These are phyloP conservation scores for Benthosema pterotum DNA, from an alignment of 2,797 vertebrate genomes.

Conservation along the genomic window DNA sequence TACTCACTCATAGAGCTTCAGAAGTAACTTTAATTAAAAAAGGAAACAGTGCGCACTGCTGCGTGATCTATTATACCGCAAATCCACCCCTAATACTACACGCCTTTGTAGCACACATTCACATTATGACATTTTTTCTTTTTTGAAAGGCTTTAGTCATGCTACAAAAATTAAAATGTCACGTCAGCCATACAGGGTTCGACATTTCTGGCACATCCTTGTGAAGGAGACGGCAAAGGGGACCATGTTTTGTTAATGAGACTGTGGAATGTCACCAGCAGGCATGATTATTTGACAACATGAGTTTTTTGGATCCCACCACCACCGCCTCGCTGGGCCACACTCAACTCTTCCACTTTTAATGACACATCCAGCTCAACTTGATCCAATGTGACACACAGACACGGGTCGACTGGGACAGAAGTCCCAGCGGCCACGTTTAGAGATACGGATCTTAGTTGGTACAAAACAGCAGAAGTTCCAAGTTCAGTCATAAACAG, in stretches of 20 bases:
- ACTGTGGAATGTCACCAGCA: not conserved
- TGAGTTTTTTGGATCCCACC: not conserved
- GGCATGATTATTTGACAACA: not conserved
- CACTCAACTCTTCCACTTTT: constrained; percentile 12
- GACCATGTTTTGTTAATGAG: not conserved
- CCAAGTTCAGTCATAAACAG: not conserved
- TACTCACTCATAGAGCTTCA: no score
- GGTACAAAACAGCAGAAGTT: not conserved
- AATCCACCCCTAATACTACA: no score
- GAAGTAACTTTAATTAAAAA: no score
- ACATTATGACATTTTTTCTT: not conserved
- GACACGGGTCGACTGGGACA: not conserved
- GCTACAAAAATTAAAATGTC: constrained; percentile 3
- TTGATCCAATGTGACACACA: not conserved
- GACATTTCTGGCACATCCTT: constrained; percentile 3
- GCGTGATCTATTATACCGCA: no score
- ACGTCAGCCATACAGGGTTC: not conserved
- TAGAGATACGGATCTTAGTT: not conserved
- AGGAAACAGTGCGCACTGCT: no score
- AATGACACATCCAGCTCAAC: not conserved
- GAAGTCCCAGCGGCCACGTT: not conserved
- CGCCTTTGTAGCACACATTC: not conserved
- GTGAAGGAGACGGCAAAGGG: not conserved
- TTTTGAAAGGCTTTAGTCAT: no score
- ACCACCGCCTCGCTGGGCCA: not conserved